A percentile compares a stretch with the other conserved stretches of the same genome.
Evolutionary conservation across 2,888 invertebrate species (phyloP).

Genomic region (Sthenelais limicola): DNA sequence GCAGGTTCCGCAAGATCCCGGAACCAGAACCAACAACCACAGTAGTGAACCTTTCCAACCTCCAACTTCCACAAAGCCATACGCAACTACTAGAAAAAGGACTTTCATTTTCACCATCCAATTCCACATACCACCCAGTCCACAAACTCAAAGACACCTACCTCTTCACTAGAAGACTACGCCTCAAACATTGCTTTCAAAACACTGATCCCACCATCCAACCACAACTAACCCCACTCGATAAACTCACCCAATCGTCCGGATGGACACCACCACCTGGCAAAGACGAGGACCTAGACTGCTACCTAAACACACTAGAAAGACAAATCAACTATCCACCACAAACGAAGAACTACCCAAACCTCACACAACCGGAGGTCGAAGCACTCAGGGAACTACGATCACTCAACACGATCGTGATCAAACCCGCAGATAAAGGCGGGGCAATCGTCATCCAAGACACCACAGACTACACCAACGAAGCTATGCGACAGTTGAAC

Average conservation of each 20-base stretch:
- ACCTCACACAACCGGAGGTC: not conserved
- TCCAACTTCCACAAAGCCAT: not conserved
- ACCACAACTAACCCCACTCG: not conserved
- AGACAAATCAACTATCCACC: not conserved
- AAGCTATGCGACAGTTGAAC: constrained; percentile 1
- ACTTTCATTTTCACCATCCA: not conserved
- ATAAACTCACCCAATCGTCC: too few relatives aligned
- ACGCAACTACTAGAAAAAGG: not conserved
- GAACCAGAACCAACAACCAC: not conserved
- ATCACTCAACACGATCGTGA: not conserved
- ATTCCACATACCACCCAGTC: not conserved
- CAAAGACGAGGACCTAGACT: not conserved
- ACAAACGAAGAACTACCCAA: not conserved
- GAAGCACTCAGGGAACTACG: not conserved
- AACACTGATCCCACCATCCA: not conserved
- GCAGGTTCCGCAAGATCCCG: not conserved
- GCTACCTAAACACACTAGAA: not conserved
- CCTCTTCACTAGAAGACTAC: not conserved
- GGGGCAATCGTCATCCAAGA: constrained; percentile 6
- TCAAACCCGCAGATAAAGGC: constrained; percentile 12
- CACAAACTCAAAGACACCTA: not conserved
- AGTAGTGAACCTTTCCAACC: constrained; percentile 3
- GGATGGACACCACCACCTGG: constrained; percentile 3
- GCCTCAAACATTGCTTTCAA: constrained; percentile 7
- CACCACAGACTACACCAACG: not conserved